These are phyloP conservation scores for Trachelus troglodyta DNA, from an alignment of 2,888 invertebrate species.

Conservation along the genomic window DNA sequence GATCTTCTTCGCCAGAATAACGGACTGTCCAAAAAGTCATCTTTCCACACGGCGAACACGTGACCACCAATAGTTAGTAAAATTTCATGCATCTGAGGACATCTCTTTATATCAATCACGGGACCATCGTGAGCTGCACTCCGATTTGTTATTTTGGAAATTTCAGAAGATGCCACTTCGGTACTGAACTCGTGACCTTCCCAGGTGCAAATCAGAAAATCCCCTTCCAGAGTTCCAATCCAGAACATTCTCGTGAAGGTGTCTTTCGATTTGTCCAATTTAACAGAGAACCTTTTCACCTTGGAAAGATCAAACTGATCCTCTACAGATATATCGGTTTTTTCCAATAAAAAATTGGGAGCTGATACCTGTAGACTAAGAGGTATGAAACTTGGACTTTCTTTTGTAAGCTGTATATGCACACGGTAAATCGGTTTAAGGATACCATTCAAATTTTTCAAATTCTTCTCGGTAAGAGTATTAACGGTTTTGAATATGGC, in stretches of 20 bases:
- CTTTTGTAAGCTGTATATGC: conserved; percentile 17
- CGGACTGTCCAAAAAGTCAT: conserved; percentile 71
- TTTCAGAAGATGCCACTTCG: conserved; percentile 72
- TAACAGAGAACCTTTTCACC: background rate
- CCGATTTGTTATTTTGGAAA: conserved; percentile 51
- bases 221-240: conserved; percentile 53
- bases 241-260: conserved; percentile 36
- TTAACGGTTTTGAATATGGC: conserved; percentile 12
- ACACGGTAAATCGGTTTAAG: conserved; percentile 42
- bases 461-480: conserved; percentile 23
- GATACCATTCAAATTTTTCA: conserved; percentile 59
- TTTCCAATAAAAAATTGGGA: conserved; percentile 15
- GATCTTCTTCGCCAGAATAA: conserved; percentile 75
- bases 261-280: conserved; percentile 7
- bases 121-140: conserved; percentile 78
- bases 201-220: conserved; percentile 69
- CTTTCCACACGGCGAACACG: conserved; percentile 80
- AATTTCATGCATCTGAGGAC: conserved; percentile 74
- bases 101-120: conserved; percentile 72
- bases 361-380: conserved; percentile 38
- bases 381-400: conserved; percentile 24
- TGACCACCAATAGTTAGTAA: conserved; percentile 82
- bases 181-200: conserved; percentile 75
- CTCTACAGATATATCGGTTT: background rate
- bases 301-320: background rate